Evolutionary conservation across 2,888 invertebrate species (phyloP).

Genomic region (Idaea aversata): DNA sequence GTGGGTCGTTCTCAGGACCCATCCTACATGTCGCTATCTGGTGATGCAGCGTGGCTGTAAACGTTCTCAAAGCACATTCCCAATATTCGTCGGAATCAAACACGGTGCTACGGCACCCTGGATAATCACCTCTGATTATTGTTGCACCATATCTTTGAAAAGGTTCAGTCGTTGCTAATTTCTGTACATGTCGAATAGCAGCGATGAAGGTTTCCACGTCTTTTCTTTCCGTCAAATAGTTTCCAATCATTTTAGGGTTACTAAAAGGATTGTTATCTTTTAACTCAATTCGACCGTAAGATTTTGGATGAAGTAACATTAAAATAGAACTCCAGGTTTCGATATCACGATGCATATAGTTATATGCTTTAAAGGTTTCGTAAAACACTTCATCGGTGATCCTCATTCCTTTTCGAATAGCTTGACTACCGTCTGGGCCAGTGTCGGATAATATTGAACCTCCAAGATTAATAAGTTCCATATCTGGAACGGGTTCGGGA

Average conservation of each 20-base stretch:
- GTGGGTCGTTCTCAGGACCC: slow-evolving; percentile 82
- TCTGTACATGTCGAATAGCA: slow-evolving; percentile 82
- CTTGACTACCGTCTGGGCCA: slow-evolving; percentile 57
- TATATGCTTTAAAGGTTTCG: slow-evolving; percentile 77
- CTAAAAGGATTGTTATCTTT: slow-evolving; percentile 86
- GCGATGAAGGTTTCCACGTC: slow-evolving; percentile 82
- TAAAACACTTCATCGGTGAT: slow-evolving; percentile 78
- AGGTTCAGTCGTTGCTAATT: slow-evolving; percentile 78
- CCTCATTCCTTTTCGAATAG: slow-evolving; percentile 77
- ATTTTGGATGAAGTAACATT: slow-evolving; percentile 87
- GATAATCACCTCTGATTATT: slow-evolving; percentile 73
- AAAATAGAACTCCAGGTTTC: slow-evolving; percentile 83
- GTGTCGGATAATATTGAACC: slow-evolving; percentile 83
- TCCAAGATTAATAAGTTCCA: slow-evolving; percentile 83
- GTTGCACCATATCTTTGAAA: slow-evolving; percentile 80
- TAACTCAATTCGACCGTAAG: slow-evolving; percentile 84
- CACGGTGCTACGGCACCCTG: slow-evolving; percentile 68
- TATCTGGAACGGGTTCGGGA: slow-evolving; percentile 82
- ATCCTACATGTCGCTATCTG: slow-evolving; percentile 86
- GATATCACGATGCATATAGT: slow-evolving; percentile 42
- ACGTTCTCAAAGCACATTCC: slow-evolving; percentile 83
- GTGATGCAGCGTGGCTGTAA: slow-evolving; percentile 83
- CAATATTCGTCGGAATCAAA: slow-evolving; percentile 85
- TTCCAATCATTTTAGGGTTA: slow-evolving; percentile 88
- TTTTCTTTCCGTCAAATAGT: slow-evolving; percentile 85